A percentile compares a stretch with the other conserved stretches of the same genome.
Evolutionary conservation across 2,888 invertebrate genomes (phyloP).

Genomic region (Ichneumoninae sp.): DNA sequence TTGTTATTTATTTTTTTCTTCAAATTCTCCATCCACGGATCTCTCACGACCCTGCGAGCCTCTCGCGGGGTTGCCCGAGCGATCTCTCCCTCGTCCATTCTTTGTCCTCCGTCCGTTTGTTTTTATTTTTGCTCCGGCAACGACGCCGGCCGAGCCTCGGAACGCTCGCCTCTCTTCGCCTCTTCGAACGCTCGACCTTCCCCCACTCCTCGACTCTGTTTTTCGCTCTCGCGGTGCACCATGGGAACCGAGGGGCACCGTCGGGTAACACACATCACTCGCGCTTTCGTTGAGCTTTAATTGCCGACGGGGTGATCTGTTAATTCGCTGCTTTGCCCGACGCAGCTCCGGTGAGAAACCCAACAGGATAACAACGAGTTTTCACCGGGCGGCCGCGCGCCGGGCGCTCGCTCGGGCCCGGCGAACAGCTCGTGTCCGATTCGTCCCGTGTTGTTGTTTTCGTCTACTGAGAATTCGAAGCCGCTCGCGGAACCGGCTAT

Average conservation of each 20-base stretch:
- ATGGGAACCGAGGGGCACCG: slow-evolving; percentile 72
- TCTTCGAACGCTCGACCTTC: slow-evolving; percentile 7
- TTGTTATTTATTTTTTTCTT: slow-evolving; percentile 45
- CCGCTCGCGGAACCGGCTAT: not conserved
- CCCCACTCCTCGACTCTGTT: not conserved
- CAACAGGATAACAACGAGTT: slow-evolving; percentile 32
- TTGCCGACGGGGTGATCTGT: slow-evolving; percentile 80
- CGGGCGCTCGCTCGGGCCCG: not conserved
- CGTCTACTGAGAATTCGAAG: slow-evolving; percentile 22
- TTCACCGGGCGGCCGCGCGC: slow-evolving; percentile 1
- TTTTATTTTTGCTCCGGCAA: slow-evolving; percentile 30
- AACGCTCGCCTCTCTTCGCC: slow-evolving; percentile 21
- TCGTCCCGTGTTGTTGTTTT: not conserved
- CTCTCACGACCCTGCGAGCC: slow-evolving; percentile 58
- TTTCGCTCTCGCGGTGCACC: slow-evolving; percentile 48
- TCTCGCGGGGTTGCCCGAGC: slow-evolving; percentile 37
- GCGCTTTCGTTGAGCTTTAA: slow-evolving; percentile 77
- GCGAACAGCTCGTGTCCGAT: not conserved
- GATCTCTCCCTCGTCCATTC: slow-evolving; percentile 30
- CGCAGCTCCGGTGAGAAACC: slow-evolving; percentile 77
- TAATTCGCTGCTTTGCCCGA: slow-evolving; percentile 77
- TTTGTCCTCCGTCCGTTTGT: slow-evolving; percentile 57
- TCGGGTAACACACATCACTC: slow-evolving; percentile 23
- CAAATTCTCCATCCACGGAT: slow-evolving; percentile 62
- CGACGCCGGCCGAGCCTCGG: not conserved